These are phyloP conservation scores for Mycalesis mineus DNA, from an alignment of 2,888 invertebrate genomes.

Conservation along the genomic window DNA sequence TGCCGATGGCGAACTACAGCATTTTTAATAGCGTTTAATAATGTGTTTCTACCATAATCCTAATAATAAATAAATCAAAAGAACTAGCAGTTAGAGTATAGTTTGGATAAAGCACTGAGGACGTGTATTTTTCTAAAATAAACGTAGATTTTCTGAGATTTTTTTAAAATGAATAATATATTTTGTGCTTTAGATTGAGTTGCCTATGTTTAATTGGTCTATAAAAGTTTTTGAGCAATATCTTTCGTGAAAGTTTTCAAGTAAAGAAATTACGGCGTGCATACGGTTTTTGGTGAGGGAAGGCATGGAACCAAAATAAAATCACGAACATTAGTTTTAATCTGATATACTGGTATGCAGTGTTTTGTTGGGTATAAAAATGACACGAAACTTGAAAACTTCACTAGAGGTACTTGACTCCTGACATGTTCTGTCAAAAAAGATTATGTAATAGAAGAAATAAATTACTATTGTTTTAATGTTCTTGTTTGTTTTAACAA, in stretches of 20 bases:
- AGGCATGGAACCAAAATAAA: too few relatives aligned
- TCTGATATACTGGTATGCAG: too few relatives aligned
- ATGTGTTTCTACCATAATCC: constrained; percentile 20
- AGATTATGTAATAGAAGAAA: constrained; percentile 46
- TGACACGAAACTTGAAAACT: too few relatives aligned
- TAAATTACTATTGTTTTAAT: constrained; percentile 61
- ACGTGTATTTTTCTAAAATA: constrained; percentile 76
- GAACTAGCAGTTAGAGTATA: constrained; percentile 42
- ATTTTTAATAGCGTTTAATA: not conserved
- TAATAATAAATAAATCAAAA: constrained; percentile 15
- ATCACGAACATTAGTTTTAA: too few relatives aligned
- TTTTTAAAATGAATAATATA: constrained; percentile 34
- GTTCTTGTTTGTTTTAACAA: constrained; percentile 32
- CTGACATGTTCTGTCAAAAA: constrained; percentile 30
- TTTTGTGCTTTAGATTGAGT: constrained; percentile 57
- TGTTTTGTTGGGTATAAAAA: too few relatives aligned
- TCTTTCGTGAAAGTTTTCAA: too few relatives aligned
- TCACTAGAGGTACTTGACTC: too few relatives aligned
- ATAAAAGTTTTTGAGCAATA: constrained; percentile 32
- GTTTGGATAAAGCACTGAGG: constrained; percentile 66
- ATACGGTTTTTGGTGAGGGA: too few relatives aligned
- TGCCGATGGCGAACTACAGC: too few relatives aligned
- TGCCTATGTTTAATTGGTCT: constrained; percentile 48
- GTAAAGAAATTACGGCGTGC: too few relatives aligned
- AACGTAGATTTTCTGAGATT: constrained; percentile 48